These are phyloP conservation scores for Melanargia galathea DNA, from an alignment of 2,888 invertebrate genomes.

Conservation along the genomic window DNA sequence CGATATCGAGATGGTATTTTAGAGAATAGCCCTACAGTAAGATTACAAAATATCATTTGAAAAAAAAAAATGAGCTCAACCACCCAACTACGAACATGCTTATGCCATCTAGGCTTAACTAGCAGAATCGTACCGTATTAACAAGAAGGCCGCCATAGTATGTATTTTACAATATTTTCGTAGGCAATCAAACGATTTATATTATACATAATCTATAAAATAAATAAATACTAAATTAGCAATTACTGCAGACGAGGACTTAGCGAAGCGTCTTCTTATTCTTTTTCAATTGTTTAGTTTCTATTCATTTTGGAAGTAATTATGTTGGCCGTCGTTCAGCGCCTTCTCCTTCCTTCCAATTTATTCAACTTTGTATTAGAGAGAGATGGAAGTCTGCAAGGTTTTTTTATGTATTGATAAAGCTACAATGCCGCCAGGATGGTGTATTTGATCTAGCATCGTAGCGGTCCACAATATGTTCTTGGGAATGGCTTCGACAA, in stretches of 20 bases:
- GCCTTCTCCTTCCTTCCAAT: constrained; percentile 47
- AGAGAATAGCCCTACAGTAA: too few relatives aligned
- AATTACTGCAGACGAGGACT: constrained; percentile 48
- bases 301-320: constrained; percentile 74
- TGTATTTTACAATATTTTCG: too few relatives aligned
- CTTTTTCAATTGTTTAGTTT: constrained; percentile 62
- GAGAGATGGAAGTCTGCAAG: constrained; percentile 58
- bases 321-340: constrained; percentile 61
- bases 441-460: constrained; percentile 80
- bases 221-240: constrained; percentile 40
- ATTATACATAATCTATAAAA: background rate
- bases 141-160: too few relatives aligned
- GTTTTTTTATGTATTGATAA: constrained; percentile 73
- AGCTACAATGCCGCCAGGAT: constrained; percentile 78
- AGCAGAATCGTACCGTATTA: too few relatives aligned
- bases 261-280: constrained; percentile 55
- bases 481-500: constrained; percentile 77
- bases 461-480: constrained; percentile 78
- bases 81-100: too few relatives aligned
- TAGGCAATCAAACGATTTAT: too few relatives aligned
- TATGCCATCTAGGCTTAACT: too few relatives aligned
- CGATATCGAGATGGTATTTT: too few relatives aligned
- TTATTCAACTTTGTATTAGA: constrained; percentile 47
- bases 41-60: too few relatives aligned
- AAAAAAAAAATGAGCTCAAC: too few relatives aligned